Base-by-base conservation (phyloP, 2,113 vertebrate genomes). In the Menura novaehollandiae region DNA sequence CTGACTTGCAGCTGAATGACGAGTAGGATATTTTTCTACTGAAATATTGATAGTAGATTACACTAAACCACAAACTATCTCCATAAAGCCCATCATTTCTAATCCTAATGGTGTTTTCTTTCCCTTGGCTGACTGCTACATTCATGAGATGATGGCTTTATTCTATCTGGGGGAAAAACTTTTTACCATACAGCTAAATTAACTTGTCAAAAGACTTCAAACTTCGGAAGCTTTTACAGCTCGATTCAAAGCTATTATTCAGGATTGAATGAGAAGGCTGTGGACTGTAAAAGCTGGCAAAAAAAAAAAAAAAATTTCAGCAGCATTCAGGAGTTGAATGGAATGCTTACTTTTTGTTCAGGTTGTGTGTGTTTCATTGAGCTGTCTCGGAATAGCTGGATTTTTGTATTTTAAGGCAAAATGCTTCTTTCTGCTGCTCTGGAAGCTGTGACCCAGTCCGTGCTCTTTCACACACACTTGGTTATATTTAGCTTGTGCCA, bases 191-290 rank as follows among this genome's bases (percentile, higher is more conserved):
- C 95, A 95, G 98, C 97, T 97, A 98, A 98, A 98, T 98, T 98
- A 98, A 98, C 97, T 97, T 98, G 98, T 98, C 98, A 98, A 96
- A 98, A 97, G 97, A 90, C 97, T 98, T 98, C 98, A 98, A 98
- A 98, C 98, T 98, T 98, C 89, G 97, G 98, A 98, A 98, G 98
- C 98, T 98, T 98, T 98, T 98, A 98, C 96, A 97, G 97, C 97
- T 97, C 92, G 63, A 97, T 98, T 98, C 97, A 95, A 87, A 91
- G 97, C 98, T 97, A 97, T 98, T 98, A 97, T 98, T 98, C 97
- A 96, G 95, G 96, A 97, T 63, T 98, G 97, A 98, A 98, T 97
- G 97, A 97, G 97, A 97, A 97, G 95, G 95, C 97, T 97, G 56
- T 23, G 95, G 97, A 97, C 97, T 97, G 96, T 96, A 97, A 98